A percentile compares a stretch with the other conserved stretches of the same genome.
Conservation (phyloP, 2,797 vertebrate species). For the Coranthus polyacanthus region DNA sequence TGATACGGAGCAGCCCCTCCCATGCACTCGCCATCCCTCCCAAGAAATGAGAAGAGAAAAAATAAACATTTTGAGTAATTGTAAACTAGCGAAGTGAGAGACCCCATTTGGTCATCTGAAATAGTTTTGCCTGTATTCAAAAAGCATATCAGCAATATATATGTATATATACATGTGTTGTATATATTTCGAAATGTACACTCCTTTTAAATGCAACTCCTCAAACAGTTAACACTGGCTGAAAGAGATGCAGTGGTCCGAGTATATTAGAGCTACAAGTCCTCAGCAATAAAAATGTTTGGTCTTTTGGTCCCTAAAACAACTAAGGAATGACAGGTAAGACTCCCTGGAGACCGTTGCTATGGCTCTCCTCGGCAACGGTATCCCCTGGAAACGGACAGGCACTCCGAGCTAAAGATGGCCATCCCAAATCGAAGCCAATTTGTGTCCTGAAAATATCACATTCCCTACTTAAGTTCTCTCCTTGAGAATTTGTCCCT, state of each 20-base stretch:
- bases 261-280: conserved; percentile 98
- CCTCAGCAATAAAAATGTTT: conserved; percentile 98
- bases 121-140: conserved; percentile 95
- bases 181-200: conserved; percentile 88
- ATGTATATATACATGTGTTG: conserved; percentile 86
- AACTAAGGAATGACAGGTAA: conserved; percentile 99
- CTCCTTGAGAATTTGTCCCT: conserved; percentile 84
- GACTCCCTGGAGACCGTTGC: conserved; percentile 93
- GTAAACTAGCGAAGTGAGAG: conserved; percentile 89
- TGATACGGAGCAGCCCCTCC: conserved; percentile 86
- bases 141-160: conserved; percentile 96
- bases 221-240: conserved; percentile 91
- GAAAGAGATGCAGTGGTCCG: conserved; percentile 92
- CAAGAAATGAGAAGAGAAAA: conserved; percentile 82
- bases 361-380: conserved; percentile 89
- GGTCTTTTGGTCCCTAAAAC: conserved; percentile 99
- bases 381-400: conserved; percentile 93
- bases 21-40: conserved; percentile 84
- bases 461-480: conserved; percentile 80
- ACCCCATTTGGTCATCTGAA: conserved; percentile 86
- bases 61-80: conserved; percentile 86
- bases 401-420: conserved; percentile 94
- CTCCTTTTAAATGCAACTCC: conserved; percentile 91
- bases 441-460: conserved; percentile 88
- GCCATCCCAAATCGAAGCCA: conserved; percentile 87